Evolutionary conservation across 2,113 vertebrate species (phyloP).

Genomic region (Hoplias malabaricus): DNA sequence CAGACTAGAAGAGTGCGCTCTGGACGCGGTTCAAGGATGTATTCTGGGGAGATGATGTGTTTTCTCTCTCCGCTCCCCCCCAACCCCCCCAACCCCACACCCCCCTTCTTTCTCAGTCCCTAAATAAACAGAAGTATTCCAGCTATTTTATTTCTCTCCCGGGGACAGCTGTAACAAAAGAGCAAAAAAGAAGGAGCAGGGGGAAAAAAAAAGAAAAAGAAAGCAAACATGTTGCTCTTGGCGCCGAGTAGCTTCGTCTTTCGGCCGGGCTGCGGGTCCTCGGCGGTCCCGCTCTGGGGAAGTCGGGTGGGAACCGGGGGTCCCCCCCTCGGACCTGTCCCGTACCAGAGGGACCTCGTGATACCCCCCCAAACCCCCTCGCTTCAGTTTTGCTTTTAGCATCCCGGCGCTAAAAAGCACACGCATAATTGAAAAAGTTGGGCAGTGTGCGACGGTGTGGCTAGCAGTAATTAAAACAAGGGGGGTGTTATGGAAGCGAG

Average conservation of each 20-base stretch:
- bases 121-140: conserved; percentile 69
- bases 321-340: conserved; percentile 36
- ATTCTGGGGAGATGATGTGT: conserved; percentile 70
- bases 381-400: conserved; percentile 27
- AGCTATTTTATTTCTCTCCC: conserved; percentile 73
- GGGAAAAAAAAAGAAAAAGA: conserved; percentile 36
- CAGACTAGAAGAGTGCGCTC: conserved; percentile 24
- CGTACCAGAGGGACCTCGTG: conserved; percentile 38
- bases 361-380: neutral
- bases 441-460: conserved; percentile 74
- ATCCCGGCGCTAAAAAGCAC: conserved; percentile 43
- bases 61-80: conserved; percentile 20
- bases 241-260: conserved; percentile 57
- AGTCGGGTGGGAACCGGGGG: conserved; percentile 35
- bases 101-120: conserved; percentile 62
- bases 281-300: conserved; percentile 58
- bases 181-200: conserved; percentile 56
- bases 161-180: conserved; percentile 74
- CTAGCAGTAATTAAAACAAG: conserved; percentile 78
- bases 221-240: conserved; percentile 77
- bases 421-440: conserved; percentile 57
- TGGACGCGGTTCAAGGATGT: conserved; percentile 74
- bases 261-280: conserved; percentile 40
- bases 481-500: conserved; percentile 45
- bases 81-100: neutral